phyloP scores from a whole-genome alignment of 2,888 invertebrate genomes.

The Nemoura dubitans region DNA sequence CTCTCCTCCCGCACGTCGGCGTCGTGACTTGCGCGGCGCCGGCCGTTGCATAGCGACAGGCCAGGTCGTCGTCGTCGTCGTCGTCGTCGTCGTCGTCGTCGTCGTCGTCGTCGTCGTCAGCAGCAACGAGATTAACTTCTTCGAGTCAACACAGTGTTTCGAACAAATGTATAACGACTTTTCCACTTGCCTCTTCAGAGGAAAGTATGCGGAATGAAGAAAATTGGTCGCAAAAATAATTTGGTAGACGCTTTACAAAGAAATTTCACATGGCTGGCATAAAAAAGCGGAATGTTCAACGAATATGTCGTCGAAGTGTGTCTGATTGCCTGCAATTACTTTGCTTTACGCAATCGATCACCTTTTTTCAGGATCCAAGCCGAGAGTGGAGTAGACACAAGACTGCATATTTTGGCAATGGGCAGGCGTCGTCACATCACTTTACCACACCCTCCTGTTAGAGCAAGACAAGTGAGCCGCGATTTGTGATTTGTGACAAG shows the following conservation, averaged over 20 bases:
- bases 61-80: too few relatives aligned
- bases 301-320: not conserved
- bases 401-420: not conserved
- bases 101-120: too few relatives aligned
- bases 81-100: too few relatives aligned
- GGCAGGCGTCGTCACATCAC: not conserved
- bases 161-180: not conserved
- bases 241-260: not conserved
- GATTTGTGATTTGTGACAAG: not conserved
- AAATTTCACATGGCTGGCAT: too few relatives aligned
- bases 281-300: not conserved
- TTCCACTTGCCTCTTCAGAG: not conserved
- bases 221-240: not conserved
- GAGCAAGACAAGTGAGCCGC: not conserved
- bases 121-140: too few relatives aligned
- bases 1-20: not conserved
- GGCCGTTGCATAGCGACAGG: constrained; percentile 10
- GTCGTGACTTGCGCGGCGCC: constrained; percentile 2
- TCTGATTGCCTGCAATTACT: not conserved
- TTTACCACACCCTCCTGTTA: not conserved
- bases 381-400: not conserved
- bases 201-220: not conserved
- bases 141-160: not conserved
- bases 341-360: not conserved
- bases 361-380: not conserved